These are phyloP conservation scores for Hirtodrosophila duncani DNA, from an alignment of 2,888 invertebrate species.

Conservation along the genomic window DNA sequence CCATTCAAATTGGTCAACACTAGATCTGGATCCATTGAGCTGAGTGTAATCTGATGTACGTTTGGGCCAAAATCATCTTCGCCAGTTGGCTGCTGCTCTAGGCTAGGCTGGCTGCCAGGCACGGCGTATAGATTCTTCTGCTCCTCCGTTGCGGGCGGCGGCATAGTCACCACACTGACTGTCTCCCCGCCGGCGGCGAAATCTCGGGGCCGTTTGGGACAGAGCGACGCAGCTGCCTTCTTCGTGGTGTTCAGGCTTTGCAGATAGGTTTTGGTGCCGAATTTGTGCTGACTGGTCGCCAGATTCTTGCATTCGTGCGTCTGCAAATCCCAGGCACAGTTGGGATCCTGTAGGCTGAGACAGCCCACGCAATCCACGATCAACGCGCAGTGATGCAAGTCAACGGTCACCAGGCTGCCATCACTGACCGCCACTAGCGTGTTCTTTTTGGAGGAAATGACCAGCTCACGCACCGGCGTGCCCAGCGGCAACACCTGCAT, in stretches of 20 bases:
- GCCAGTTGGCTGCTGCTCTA: constrained; percentile 52
- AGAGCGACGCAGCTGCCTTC: constrained; percentile 69
- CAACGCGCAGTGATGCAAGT: constrained; percentile 89
- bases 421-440: constrained; percentile 93
- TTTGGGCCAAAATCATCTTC: constrained; percentile 67
- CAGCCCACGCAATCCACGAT: constrained; percentile 86
- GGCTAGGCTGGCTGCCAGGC: constrained; percentile 20
- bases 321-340: constrained; percentile 95
- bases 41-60: constrained; percentile 72
- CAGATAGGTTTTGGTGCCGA: constrained; percentile 72
- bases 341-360: constrained; percentile 95
- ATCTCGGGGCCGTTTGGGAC: constrained; percentile 64
- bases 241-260: constrained; percentile 75
- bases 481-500: constrained; percentile 86
- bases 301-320: constrained; percentile 80
- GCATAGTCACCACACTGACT: constrained; percentile 60
- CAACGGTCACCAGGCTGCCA: constrained; percentile 90
- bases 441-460: constrained; percentile 86
- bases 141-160: constrained; percentile 54
- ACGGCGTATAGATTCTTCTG: constrained; percentile 56
- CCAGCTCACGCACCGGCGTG: constrained; percentile 86
- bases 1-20: constrained; percentile 70
- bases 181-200: constrained; percentile 47
- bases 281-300: constrained; percentile 64
- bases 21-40: constrained; percentile 74